Conservation (phyloP, 2,797 vertebrate species). For the Coluber constrictor region DNA sequence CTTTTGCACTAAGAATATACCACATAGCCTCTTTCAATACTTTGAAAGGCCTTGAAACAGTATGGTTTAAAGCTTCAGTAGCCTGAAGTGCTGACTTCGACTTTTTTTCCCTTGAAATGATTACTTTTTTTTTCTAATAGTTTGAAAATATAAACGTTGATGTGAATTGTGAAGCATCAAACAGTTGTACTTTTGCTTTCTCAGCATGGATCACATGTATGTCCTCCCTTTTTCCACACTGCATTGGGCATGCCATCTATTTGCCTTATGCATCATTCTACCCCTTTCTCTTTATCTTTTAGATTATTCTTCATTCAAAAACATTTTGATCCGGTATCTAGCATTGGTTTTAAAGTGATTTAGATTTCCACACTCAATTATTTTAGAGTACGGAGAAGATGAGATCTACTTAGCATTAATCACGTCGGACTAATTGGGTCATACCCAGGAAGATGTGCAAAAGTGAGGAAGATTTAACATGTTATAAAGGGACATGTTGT, state of each 20-base stretch:
- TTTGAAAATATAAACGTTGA: slow-evolving; percentile 51
- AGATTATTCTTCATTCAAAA: slow-evolving; percentile 50
- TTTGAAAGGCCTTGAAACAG: slow-evolving; percentile 30
- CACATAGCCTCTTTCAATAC: slow-evolving; percentile 25
- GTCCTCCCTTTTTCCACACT: slow-evolving; percentile 35
- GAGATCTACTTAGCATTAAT: neutral
- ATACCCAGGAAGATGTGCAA: neutral
- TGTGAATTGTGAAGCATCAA: slow-evolving; percentile 41
- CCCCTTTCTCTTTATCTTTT: slow-evolving; percentile 41
- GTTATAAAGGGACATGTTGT: neutral
- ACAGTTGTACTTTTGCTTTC: slow-evolving; percentile 24
- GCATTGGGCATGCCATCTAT: slow-evolving; percentile 38
- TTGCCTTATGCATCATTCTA: slow-evolving; percentile 24
- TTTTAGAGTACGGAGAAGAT: neutral
- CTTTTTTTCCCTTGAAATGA: slow-evolving; percentile 43
- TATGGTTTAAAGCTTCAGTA: slow-evolving; percentile 46
- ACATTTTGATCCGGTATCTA: slow-evolving; percentile 26
- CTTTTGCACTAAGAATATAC: slow-evolving; percentile 1
- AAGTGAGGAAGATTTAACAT: neutral
- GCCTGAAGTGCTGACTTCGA: slow-evolving; percentile 44
- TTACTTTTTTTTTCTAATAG: slow-evolving; percentile 60
- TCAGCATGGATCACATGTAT: slow-evolving; percentile 18
- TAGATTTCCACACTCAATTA: slow-evolving; percentile 26
- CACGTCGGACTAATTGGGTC: neutral
- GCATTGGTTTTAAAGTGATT: slow-evolving; percentile 31